Evolutionary conservation across 2,888 invertebrate genomes (phyloP).

Genomic region (Griposia aprilina): DNA sequence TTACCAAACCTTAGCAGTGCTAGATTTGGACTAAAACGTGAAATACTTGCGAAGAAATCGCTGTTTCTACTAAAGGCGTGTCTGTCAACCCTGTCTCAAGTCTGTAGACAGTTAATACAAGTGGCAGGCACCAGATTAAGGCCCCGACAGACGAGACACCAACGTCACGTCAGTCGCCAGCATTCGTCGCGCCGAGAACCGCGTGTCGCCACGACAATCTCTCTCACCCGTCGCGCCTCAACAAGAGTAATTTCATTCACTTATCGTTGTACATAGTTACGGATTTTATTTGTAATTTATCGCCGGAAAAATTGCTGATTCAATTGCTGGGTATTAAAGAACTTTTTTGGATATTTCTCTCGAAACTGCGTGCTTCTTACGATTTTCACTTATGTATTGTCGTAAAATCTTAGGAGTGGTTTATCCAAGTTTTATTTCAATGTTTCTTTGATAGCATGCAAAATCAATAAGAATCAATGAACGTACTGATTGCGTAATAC

Average conservation of each 20-base stretch:
- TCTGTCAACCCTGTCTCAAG: constrained; percentile 16
- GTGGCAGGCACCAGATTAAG: constrained; percentile 44
- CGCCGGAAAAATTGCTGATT: constrained; percentile 3
- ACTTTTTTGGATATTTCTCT: neutral
- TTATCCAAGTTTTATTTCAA: neutral
- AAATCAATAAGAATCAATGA: neutral
- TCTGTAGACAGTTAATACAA: constrained; percentile 43
- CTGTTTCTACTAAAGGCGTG: neutral
- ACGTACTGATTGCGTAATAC: neutral
- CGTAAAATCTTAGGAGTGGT: neutral
- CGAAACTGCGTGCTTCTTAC: neutral
- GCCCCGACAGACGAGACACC: constrained; percentile 15
- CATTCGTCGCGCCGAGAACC: neutral
- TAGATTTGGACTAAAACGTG: constrained; percentile 2
- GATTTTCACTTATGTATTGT: too few species aligned
- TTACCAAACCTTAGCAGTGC: neutral
- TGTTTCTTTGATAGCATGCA: neutral
- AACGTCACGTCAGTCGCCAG: neutral
- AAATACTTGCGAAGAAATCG: constrained; percentile 3
- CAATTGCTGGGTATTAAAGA: neutral
- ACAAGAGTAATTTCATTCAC: constrained; percentile 37
- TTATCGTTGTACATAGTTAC: constrained; percentile 8
- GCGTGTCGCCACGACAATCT: constrained; percentile 23
- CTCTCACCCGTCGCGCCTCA: constrained; percentile 28
- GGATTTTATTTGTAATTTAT: constrained; percentile 24